Conservation (phyloP, 2,113 vertebrate species). For the Hylia prasina region DNA sequence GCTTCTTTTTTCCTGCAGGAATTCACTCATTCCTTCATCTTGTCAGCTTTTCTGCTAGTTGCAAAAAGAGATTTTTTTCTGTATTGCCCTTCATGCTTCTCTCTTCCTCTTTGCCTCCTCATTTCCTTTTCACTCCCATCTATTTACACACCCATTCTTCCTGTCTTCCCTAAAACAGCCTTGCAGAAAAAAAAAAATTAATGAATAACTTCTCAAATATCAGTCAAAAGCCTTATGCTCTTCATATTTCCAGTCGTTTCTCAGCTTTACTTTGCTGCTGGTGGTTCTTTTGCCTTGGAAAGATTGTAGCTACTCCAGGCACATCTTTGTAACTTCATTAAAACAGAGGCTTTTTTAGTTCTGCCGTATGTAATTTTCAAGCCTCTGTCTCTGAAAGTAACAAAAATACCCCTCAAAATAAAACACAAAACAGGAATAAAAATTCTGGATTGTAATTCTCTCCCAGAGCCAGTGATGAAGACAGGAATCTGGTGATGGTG, state of each 20-base stretch:
- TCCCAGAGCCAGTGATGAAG: accelerated
- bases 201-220: background rate
- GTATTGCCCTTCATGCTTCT: background rate
- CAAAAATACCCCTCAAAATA: background rate
- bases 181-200: background rate
- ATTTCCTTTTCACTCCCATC: background rate
- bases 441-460: background rate
- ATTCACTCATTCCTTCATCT: background rate
- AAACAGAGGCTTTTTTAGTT: background rate
- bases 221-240: background rate
- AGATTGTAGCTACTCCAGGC: background rate
- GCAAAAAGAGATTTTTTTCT: background rate
- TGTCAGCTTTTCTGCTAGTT: background rate
- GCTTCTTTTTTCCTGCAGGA: background rate
- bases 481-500: background rate
- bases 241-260: background rate
- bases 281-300: background rate
- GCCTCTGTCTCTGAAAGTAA: background rate
- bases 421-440: background rate
- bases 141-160: background rate
- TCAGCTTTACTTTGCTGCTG: background rate
- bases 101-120: background rate
- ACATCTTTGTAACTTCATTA: background rate
- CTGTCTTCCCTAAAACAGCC: background rate
- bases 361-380: background rate